These are phyloP conservation scores for Lepidocyrtoides sp. DNA, from an alignment of 2,888 invertebrate genomes.

Conservation along the genomic window DNA sequence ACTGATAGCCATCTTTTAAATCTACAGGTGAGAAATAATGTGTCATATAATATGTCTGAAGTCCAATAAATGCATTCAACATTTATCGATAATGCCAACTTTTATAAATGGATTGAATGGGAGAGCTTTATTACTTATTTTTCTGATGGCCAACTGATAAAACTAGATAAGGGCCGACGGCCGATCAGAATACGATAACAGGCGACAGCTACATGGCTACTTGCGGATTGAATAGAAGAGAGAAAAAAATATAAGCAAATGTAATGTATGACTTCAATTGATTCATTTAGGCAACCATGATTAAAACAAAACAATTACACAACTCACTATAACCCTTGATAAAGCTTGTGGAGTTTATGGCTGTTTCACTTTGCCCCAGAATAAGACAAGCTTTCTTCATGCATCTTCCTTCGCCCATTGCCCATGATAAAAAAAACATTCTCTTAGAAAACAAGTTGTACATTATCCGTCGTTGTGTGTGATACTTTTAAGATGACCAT, in stretches of 20 bases:
- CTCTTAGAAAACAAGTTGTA: neutral
- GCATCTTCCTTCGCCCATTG: neutral
- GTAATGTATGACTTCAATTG: neutral
- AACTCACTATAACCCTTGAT: neutral
- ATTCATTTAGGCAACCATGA: too few relatives aligned
- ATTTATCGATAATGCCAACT: slow-evolving; percentile 13
- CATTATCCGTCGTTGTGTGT: neutral
- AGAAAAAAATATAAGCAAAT: neutral
- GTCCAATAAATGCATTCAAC: neutral
- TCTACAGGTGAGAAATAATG: slow-evolving; percentile 26
- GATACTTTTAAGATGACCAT: neutral
- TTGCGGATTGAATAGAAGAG: neutral
- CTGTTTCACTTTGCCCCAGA: slow-evolving; percentile 24
- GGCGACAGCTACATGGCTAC: slow-evolving; percentile 15
- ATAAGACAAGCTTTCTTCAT: neutral
- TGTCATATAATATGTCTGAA: neutral
- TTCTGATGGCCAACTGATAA: slow-evolving; percentile 35
- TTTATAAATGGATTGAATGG: slow-evolving; percentile 6
- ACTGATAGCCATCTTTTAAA: slow-evolving; percentile 25
- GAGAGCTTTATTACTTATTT: slow-evolving; percentile 37
- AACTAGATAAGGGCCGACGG: slow-evolving; percentile 27
- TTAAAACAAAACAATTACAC: neutral
- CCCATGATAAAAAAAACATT: neutral
- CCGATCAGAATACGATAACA: slow-evolving; percentile 1
- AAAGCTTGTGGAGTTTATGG: neutral